Base-by-base conservation (phyloP, 2,888 invertebrate species). In the Thymelicus acteon region DNA sequence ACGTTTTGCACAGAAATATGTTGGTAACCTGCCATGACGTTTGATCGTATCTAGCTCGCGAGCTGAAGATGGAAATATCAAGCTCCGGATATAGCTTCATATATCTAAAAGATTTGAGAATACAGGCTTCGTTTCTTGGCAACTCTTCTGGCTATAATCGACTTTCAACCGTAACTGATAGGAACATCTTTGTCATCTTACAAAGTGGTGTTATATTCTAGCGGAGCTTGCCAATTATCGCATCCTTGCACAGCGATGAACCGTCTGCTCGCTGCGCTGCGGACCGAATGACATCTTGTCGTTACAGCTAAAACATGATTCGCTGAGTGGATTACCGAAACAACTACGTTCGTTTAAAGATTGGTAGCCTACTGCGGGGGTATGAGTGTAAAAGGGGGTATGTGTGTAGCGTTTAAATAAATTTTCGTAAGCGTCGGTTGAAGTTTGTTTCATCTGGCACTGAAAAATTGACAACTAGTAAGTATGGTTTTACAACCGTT, bases 161-260 rank as follows among this genome's bases (percentile, higher is more conserved):
- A 69, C 69, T 63, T 63, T 69, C 39, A 63, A 63, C 69, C 39
- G 69, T 63, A 63, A 63, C 58, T 39, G 69, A 69, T 69, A 63
- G 60, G 57, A 66, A 58, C 63, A 63, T 57, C 63, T 69, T 63
- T 63, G 69, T 63, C 63, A 69, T 63, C 12, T 69, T 63, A 48
- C 57, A 47, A 62, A 63, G 54, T 48, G 47, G 64, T 58, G 69
- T n/a, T 58, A 66, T 48, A n/a, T 66, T 58, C 44, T 44, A 44
- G 8, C 10, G 15, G 8, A 10, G 66, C 10, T 57, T 63, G 68
- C 68, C 68, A 68, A 68, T 31, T 54, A 40, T 49, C 47, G 19
- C 62, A 67, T 60, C 39, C 52, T 60, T 67, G 37, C 13, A 7
- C 1, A n/a, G 40, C 24, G 40, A 52, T 67, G 57, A 66, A 57